Percentiles rank a stretch among this genome's conserved stretches.
Conservation (phyloP, 2,888 invertebrate genomes). For the Caenorhabditis doughertyi region DNA sequence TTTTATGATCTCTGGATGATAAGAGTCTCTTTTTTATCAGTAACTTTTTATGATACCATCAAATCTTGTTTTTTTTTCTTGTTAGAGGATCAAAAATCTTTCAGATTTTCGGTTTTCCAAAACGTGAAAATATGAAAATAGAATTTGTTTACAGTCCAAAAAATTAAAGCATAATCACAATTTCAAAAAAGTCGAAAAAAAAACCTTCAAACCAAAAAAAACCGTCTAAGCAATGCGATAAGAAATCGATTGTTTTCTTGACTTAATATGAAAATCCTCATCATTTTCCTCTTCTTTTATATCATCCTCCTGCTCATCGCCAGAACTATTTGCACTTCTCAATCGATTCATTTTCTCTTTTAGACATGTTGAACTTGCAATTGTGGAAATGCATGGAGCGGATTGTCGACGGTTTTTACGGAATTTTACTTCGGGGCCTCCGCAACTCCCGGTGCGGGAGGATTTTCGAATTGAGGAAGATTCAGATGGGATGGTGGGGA, state of each 20-base stretch:
- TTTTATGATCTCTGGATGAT: no score
- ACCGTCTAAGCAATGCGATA: slow-evolving; percentile 25
- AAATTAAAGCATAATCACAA: slow-evolving; percentile 2
- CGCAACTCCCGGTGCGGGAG: not conserved
- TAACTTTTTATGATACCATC: no score
- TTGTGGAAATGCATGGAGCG: slow-evolving; percentile 38
- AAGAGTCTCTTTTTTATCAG: no score
- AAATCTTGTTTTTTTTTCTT: no score
- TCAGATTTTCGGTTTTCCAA: no score
- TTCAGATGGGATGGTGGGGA: not conserved
- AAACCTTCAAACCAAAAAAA: not conserved
- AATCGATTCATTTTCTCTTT: slow-evolving; percentile 42
- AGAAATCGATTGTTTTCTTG: slow-evolving; percentile 30
- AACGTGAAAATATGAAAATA: not conserved
- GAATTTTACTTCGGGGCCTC: slow-evolving; percentile 2
- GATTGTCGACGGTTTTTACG: slow-evolving; percentile 47
- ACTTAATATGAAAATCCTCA: slow-evolving; percentile 30
- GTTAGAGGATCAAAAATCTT: no score
- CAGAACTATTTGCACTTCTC: slow-evolving; percentile 47
- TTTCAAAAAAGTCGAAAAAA: not conserved
- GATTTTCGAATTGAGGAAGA: not conserved
- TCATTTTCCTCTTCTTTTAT: slow-evolving; percentile 17
- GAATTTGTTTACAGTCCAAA: not conserved
- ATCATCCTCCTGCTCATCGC: slow-evolving; percentile 32
- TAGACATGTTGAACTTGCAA: slow-evolving; percentile 30